Percentiles rank a stretch among this genome's conserved stretches.
These are phyloP conservation scores for Euglossa dilemma DNA, from an alignment of 1,140 invertebrate species.

Conservation along the genomic window DNA sequence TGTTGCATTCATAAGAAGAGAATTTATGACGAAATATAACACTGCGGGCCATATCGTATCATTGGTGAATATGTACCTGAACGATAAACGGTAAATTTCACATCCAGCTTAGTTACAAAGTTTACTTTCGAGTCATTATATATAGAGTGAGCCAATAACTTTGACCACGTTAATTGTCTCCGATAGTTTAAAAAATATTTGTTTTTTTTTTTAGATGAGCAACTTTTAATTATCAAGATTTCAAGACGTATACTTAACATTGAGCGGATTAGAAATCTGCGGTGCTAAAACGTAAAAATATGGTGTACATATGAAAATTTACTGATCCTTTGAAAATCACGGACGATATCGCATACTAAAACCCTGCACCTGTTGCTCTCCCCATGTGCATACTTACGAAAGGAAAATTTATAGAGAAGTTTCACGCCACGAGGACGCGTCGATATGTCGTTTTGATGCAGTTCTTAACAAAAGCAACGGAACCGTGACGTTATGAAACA, in stretches of 20 bases:
- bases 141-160: no score
- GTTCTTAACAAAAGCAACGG: background rate
- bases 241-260: background rate
- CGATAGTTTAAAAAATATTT: no score
- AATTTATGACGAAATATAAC: background rate
- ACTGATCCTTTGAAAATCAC: background rate
- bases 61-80: background rate
- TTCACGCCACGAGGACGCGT: background rate
- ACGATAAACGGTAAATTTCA: background rate
- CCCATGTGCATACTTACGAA: background rate
- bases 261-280: background rate
- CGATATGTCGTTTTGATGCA: background rate
- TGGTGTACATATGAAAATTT: background rate
- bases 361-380: background rate
- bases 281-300: background rate
- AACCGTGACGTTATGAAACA: slow-evolving; percentile 23
- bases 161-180: no score
- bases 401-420: slow-evolving; percentile 21
- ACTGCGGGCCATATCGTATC: background rate
- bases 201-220: no score
- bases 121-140: background rate
- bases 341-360: background rate
- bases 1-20: background rate
- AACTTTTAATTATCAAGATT: no score
- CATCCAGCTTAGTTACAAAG: background rate